A percentile compares a stretch with the other conserved stretches of the same genome.
Evolutionary conservation across 2,113 vertebrate species (phyloP).

Genomic region (Corythornis madagascariensis): DNA sequence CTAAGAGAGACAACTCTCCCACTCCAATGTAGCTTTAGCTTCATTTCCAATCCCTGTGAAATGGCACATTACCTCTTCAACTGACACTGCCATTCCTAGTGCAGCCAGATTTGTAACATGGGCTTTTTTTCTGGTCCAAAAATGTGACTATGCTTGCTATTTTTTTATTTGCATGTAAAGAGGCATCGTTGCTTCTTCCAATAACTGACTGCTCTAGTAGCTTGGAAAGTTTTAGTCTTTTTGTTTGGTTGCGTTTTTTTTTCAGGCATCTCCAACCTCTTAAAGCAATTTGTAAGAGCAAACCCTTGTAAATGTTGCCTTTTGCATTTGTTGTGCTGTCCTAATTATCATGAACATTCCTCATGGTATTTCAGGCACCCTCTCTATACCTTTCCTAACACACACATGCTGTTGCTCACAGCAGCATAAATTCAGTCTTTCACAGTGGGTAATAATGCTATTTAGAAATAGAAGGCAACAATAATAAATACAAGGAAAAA

Average conservation of each 20-base stretch:
- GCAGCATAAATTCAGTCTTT: not conserved
- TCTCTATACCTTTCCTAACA: slow-evolving; percentile 1
- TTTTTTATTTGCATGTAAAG: not conserved
- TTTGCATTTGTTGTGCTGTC: not conserved
- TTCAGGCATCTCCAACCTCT: not conserved
- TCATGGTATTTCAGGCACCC: not conserved
- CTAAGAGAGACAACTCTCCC: not conserved
- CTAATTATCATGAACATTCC: not conserved
- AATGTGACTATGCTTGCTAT: not conserved
- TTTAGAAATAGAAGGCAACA: slow-evolving; percentile 45
- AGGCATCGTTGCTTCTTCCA: not conserved
- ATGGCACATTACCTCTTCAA: not conserved
- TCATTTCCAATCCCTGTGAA: not conserved
- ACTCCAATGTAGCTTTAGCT: not conserved
- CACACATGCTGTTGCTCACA: not conserved
- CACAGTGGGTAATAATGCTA: slow-evolving; percentile 4
- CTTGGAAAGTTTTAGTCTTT: not conserved
- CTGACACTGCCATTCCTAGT: rapidly evolving
- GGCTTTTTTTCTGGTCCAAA: not conserved
- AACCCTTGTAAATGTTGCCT: not conserved
- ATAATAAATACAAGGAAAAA: slow-evolving; percentile 53
- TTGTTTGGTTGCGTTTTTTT: not conserved
- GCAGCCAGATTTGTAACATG: not conserved
- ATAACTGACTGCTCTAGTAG: not conserved
- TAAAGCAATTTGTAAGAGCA: not conserved